A percentile compares a stretch with the other conserved stretches of the same genome.
These are phyloP conservation scores for Colletes gigas DNA, from an alignment of 1,140 invertebrate genomes.

Conservation along the genomic window DNA sequence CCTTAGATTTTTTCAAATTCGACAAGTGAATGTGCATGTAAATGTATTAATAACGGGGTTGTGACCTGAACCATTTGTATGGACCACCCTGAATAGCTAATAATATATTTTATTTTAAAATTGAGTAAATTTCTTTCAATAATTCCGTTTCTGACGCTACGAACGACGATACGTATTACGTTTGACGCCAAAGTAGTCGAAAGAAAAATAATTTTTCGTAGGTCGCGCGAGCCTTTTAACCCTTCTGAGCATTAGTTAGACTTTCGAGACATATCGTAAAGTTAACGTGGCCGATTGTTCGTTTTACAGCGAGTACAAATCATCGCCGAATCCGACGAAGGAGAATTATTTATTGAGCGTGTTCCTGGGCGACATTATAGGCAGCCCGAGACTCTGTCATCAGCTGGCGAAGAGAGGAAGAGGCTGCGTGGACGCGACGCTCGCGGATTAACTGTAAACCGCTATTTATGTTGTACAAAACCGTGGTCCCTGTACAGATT, in stretches of 20 bases:
- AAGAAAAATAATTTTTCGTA: too few species aligned
- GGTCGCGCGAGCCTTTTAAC: not conserved
- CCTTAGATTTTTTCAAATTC: too few species aligned
- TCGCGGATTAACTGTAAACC: conserved; percentile 58
- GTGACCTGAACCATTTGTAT: too few species aligned
- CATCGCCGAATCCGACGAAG: conserved; percentile 86
- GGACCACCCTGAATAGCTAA: too few species aligned
- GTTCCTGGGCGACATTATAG: conserved; percentile 90
- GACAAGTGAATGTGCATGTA: too few species aligned
- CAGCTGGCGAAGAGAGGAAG: conserved; percentile 87
- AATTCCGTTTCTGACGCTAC: too few species aligned
- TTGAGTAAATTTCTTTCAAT: too few species aligned
- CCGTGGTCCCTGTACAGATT: conserved; percentile 3
- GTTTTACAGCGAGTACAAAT: conserved; percentile 88
- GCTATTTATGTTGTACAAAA: conserved; percentile 4
- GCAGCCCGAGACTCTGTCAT: conserved; percentile 88
- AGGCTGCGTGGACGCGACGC: conserved; percentile 75
- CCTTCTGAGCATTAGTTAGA: not conserved
- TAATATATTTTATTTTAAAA: too few species aligned
- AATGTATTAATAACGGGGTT: too few species aligned
- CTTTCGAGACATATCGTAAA: not conserved
- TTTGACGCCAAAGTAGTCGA: too few species aligned
- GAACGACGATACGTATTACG: too few species aligned
- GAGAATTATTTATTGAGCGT: conserved; percentile 91
- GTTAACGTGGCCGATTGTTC: conserved; percentile 14